These are phyloP conservation scores for Micropoecilia bifurca DNA, from an alignment of 2,797 vertebrate species.

Conservation along the genomic window DNA sequence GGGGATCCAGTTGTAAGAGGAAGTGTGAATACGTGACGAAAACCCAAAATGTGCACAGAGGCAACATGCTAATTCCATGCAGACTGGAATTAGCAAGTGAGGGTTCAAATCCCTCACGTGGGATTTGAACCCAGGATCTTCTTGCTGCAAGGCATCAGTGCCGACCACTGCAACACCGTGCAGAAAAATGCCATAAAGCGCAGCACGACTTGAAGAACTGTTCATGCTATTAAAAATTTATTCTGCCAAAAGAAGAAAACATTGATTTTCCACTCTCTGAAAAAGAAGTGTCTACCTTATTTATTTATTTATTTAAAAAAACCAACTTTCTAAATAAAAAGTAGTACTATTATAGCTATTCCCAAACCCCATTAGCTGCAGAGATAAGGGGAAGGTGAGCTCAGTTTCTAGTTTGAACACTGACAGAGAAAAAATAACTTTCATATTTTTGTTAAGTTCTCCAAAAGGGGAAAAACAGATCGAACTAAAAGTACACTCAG, in stretches of 20 bases:
- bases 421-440: background rate
- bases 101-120: background rate
- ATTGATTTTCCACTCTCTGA: background rate
- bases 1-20: background rate
- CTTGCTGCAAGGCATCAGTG: background rate
- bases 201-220: background rate
- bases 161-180: too few species aligned
- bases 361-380: background rate
- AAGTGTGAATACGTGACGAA: background rate
- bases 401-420: background rate
- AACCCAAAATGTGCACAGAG: background rate
- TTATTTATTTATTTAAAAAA: background rate
- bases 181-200: background rate
- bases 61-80: background rate
- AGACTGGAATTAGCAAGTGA: background rate
- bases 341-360: background rate
- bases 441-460: background rate
- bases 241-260: background rate
- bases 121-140: background rate
- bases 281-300: background rate
- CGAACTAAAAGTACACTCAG: background rate
- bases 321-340: background rate
- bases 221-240: background rate
- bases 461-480: slow-evolving; percentile 1
- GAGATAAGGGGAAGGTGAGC: background rate